phyloP scores from a whole-genome alignment of 1,140 invertebrate genomes.

The Drosophila serrata region DNA sequence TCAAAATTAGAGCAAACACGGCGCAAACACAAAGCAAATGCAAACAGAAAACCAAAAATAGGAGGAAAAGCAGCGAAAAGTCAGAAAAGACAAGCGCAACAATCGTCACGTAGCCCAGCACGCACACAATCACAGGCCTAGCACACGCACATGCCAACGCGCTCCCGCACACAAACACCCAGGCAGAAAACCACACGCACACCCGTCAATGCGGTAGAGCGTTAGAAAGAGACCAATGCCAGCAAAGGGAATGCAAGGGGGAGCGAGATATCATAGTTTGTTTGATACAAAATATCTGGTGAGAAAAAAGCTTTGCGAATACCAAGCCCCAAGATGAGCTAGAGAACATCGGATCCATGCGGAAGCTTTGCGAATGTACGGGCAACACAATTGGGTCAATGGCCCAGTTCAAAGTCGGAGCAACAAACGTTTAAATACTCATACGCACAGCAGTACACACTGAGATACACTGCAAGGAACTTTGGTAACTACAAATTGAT shows the following conservation, averaged over 20 bases:
- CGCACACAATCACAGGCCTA: conserved; percentile 22
- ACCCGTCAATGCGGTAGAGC: conserved; percentile 37
- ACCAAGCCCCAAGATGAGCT: conserved; percentile 9
- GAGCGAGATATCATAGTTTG: conserved; percentile 29
- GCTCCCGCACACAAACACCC: conserved; percentile 20
- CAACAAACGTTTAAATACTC: conserved; percentile 4
- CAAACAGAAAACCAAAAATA: conserved; percentile 40
- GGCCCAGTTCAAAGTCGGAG: conserved; percentile 67
- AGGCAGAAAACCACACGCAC: conserved; percentile 18
- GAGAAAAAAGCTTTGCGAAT: conserved; percentile 7
- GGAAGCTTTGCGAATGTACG: conserved; percentile 30
- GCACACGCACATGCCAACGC: conserved; percentile 21
- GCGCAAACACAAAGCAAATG: conserved; percentile 24
- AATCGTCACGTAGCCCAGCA: conserved; percentile 74
- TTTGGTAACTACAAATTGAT: not conserved
- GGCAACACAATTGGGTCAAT: conserved; percentile 62
- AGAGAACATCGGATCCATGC: conserved; percentile 16
- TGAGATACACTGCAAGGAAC: not conserved
- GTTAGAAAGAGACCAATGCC: conserved; percentile 30
- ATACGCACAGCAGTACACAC: not conserved
- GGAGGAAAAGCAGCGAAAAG: conserved; percentile 47
- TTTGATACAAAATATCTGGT: conserved; percentile 25
- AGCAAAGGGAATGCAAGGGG: conserved; percentile 15
- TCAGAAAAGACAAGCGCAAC: conserved; percentile 73
- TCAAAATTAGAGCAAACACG: conserved; percentile 43